Evolutionary conservation across 1,140 invertebrate species (phyloP), one percentile per base, ranked within the genome.

Genomic region (Neoseiulus cucumeris): DNA sequence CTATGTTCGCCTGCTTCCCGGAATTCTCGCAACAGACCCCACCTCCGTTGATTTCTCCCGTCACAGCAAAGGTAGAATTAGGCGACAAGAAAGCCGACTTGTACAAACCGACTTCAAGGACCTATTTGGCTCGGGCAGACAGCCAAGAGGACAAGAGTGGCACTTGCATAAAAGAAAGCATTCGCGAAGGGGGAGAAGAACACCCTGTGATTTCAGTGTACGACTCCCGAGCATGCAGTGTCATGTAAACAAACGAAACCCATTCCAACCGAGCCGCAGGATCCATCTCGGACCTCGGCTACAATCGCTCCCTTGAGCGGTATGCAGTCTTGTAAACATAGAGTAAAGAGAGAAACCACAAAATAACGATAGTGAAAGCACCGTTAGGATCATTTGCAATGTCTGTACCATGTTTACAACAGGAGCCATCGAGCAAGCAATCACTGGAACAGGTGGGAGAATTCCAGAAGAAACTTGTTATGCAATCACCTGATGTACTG

Each of bases 1-100:
- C 67, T 41, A 72, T 72, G 72, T 72, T 72, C 44, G 71, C 70
- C 29, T 72, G 69, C 64, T 72, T 70, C 14, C 70, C 68, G 5
- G 67, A 68, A 39, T 68, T 68, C 42, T 66, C 25, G 65, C 30
- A 59, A 17, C 67, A 42, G 67, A 68, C 18, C 51, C 67, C 22
- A 33, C 67, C 29, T 29, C 33, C 29, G 28, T 64, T 30, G n/a
- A 41, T 66, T 41, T 66, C 64, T 18, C 33, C 39, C 33, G 65
- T 67, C 20, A 65, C 18, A 1, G 39, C 65, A 42, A 66, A 67
- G 30, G 66, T 67, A 20, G 65, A 44, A 42, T 29, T 67, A 65
- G 30, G 64, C 64, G 66, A 64, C 64, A 25, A 67, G 5, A 22
- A 67, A 42, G 41, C 65, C 66, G 64, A 66, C 7, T 25, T 66